Evolutionary conservation across 1,140 invertebrate genomes (phyloP).

Genomic region (Rhysida immarginata): DNA sequence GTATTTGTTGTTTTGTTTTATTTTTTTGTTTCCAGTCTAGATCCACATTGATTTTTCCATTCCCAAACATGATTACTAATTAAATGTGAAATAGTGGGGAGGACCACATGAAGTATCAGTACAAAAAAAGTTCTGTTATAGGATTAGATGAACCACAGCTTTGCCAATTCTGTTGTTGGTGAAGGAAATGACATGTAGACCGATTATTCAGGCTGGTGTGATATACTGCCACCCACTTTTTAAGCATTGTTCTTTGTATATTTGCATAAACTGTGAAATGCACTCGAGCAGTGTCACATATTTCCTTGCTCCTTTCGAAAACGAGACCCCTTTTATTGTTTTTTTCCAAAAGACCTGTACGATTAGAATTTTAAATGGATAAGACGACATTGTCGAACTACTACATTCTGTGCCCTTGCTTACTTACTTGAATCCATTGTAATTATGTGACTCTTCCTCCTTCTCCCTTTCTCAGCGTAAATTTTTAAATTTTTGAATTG

Average conservation of each 20-base stretch:
- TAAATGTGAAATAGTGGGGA: neutral
- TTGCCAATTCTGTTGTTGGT: too few species aligned
- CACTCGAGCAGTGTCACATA: neutral
- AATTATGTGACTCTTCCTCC: too few species aligned
- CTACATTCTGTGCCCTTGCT: too few species aligned
- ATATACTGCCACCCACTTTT: neutral
- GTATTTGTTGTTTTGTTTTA: neutral
- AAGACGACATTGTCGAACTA: too few species aligned
- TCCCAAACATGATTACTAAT: neutral
- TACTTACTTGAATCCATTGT: too few species aligned
- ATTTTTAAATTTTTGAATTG: too few species aligned
- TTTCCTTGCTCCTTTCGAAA: neutral
- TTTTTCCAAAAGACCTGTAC: too few species aligned
- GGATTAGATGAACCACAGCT: too few species aligned
- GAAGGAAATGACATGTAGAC: too few species aligned
- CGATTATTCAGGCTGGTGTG: neutral
- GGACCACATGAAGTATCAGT: neutral
- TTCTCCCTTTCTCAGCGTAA: too few species aligned
- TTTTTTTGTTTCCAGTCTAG: neutral
- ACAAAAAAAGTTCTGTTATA: too few species aligned
- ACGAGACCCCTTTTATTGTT: neutral
- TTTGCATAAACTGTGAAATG: neutral
- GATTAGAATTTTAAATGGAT: too few species aligned
- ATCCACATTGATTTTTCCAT: neutral
- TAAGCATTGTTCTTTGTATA: neutral